These are phyloP conservation scores for Rhinopomastus cyanomelas DNA, from an alignment of 2,113 vertebrate genomes.

Conservation along the genomic window DNA sequence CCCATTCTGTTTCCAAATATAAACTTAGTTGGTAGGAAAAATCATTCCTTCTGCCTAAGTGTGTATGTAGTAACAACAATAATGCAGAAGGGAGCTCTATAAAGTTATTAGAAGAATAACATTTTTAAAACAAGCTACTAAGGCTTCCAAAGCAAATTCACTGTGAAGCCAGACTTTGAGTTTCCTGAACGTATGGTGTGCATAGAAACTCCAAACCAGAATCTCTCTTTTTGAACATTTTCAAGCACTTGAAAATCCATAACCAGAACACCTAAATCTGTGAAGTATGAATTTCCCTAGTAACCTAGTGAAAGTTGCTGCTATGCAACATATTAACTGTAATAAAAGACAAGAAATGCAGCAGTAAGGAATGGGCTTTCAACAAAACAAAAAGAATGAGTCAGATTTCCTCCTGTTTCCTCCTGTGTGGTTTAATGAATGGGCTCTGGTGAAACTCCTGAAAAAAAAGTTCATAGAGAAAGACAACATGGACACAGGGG, in stretches of 20 bases:
- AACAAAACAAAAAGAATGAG: background rate
- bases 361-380: background rate
- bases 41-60: background rate
- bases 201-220: background rate
- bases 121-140: background rate
- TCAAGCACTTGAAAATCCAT: background rate
- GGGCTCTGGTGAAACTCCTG: background rate
- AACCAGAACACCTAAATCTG: background rate
- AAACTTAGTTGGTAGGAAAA: background rate
- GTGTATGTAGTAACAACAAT: background rate
- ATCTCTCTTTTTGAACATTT: background rate
- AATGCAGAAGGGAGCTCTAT: background rate
- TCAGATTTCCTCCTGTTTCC: background rate
- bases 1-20: constrained; percentile 4
- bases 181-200: background rate
- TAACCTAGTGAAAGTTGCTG: background rate
- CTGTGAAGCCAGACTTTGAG: background rate
- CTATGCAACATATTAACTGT: background rate
- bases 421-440: constrained; percentile 10
- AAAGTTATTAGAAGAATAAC: background rate
- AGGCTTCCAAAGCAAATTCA: background rate
- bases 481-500: background rate
- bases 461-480: background rate
- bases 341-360: background rate
- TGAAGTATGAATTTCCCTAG: background rate